Evolutionary conservation across 2,113 vertebrate species (phyloP).

Genomic region (Pheucticus melanocephalus): DNA sequence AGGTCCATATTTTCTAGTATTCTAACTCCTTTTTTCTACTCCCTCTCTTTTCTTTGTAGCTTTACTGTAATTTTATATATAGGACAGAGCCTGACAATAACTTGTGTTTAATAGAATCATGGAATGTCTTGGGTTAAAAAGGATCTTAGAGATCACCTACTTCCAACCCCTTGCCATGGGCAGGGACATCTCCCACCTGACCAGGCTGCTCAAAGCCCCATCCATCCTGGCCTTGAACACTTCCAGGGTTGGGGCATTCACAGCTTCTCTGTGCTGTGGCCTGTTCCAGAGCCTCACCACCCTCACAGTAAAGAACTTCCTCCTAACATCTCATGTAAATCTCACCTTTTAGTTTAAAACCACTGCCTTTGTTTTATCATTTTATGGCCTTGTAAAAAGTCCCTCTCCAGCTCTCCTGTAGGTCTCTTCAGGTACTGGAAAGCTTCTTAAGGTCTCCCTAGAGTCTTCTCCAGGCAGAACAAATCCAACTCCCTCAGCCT

Average conservation of each 20-base stretch:
- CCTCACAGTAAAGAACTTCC: not conserved
- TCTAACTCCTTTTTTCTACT: not conserved
- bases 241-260: not conserved
- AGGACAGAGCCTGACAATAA: not conserved
- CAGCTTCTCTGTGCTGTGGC: not conserved
- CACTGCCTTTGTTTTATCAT: not conserved
- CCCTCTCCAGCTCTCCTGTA: not conserved
- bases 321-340: not conserved
- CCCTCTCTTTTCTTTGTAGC: not conserved
- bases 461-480: not conserved
- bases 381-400: not conserved
- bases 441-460: not conserved
- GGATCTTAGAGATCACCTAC: not conserved
- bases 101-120: not conserved
- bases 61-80: not conserved
- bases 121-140: not conserved
- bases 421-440: not conserved
- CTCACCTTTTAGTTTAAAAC: not conserved
- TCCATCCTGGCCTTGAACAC: not conserved
- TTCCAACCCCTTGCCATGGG: not conserved
- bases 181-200: not conserved
- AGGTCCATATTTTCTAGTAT: not conserved
- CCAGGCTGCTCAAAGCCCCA: not conserved
- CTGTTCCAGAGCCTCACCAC: not conserved
- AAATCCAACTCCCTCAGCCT: not conserved